Evolutionary conservation across 2,113 vertebrate species (phyloP).

Genomic region (Hepsetus odoe): DNA sequence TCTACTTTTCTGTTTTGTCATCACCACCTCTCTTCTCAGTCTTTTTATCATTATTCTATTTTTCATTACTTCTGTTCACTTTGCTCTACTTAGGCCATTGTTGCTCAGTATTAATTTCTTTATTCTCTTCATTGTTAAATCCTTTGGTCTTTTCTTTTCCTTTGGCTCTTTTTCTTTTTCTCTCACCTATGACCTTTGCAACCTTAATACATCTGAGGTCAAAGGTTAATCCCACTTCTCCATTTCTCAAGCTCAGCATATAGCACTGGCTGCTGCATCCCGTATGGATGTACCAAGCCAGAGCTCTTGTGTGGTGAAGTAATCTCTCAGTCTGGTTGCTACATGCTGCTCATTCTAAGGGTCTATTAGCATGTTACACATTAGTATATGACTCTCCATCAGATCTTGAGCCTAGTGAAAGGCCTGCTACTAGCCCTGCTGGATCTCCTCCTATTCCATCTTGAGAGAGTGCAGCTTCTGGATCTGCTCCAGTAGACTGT

Average conservation of each 20-base stretch:
- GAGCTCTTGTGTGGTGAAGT: constrained; percentile 21
- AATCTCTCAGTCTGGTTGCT: constrained; percentile 35
- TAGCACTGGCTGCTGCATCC: constrained; percentile 26
- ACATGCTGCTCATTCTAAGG: constrained; percentile 29
- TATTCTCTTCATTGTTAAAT: neutral
- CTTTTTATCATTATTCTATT: constrained; percentile 1
- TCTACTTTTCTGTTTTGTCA: constrained; percentile 13
- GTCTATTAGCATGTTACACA: constrained; percentile 27
- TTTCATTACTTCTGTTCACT: neutral
- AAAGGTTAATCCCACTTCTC: constrained; percentile 37
- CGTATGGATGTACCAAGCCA: constrained; percentile 28
- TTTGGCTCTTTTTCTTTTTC: too few relatives aligned
- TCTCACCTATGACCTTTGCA: constrained; percentile 24
- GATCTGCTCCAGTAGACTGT: constrained; percentile 39
- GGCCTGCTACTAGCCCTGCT: constrained; percentile 50
- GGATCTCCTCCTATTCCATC: constrained; percentile 41
- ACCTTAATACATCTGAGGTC: constrained; percentile 36
- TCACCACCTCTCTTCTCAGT: neutral
- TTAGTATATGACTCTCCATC: constrained; percentile 38
- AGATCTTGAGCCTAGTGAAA: constrained; percentile 43
- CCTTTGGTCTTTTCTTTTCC: neutral
- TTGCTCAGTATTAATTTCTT: constrained; percentile 8
- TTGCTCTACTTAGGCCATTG: neutral
- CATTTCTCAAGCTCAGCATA: constrained; percentile 29
- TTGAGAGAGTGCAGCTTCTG: constrained; percentile 46